Evolutionary conservation across 1,140 invertebrate genomes (phyloP).

Genomic region (Bombyx mori): DNA sequence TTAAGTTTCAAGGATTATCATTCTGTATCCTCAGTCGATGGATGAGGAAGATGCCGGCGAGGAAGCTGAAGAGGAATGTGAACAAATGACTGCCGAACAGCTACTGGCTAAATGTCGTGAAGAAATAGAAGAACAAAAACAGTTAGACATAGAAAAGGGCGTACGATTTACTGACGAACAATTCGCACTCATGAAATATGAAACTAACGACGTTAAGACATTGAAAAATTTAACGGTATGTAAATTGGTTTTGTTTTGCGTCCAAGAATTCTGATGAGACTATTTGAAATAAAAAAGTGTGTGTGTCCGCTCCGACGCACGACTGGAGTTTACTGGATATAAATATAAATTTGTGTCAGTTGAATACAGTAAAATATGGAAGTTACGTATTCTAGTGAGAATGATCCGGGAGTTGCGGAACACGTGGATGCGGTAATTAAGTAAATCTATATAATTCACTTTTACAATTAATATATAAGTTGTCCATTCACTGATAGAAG

Average conservation of each 20-base stretch:
- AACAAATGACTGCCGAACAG: slow-evolving; percentile 41
- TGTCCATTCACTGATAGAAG: too few relatives aligned
- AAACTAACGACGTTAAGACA: slow-evolving; percentile 74
- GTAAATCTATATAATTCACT: too few relatives aligned
- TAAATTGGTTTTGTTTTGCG: not conserved
- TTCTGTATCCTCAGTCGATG: slow-evolving; percentile 14
- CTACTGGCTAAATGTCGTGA: slow-evolving; percentile 35
- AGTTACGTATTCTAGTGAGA: too few relatives aligned
- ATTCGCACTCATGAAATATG: slow-evolving; percentile 73
- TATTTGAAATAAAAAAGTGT: too few relatives aligned
- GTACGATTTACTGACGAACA: slow-evolving; percentile 72
- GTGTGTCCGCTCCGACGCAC: too few relatives aligned
- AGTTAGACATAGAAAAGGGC: slow-evolving; percentile 61
- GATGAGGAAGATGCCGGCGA: slow-evolving; percentile 45
- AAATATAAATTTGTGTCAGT: too few relatives aligned
- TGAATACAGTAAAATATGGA: too few relatives aligned
- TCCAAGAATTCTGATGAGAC: too few relatives aligned
- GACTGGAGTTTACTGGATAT: too few relatives aligned
- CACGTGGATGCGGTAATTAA: too few relatives aligned
- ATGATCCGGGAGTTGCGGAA: too few relatives aligned
- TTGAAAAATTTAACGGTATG: slow-evolving; percentile 73
- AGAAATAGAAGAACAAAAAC: slow-evolving; percentile 55
- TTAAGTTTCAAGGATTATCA: not conserved
- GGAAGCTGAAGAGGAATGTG: slow-evolving; percentile 29
- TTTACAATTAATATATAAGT: too few relatives aligned